phyloP scores from a whole-genome alignment of 2,888 invertebrate species.

The Scotopteryx bipunctaria region DNA sequence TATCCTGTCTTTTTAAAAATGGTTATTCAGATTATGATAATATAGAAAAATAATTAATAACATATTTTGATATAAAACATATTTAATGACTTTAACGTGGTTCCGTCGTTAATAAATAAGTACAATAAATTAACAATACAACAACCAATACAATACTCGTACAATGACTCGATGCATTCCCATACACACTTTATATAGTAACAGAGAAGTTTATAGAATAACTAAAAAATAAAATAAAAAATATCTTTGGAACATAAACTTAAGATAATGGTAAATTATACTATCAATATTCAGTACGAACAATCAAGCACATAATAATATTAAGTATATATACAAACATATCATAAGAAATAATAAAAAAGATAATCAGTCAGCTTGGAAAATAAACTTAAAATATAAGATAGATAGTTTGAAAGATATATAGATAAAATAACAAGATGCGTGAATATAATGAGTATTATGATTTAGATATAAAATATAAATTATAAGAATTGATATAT shows the following conservation, averaged over 20 bases:
- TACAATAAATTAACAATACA: conserved; percentile 40
- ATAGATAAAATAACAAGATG: conserved; percentile 13
- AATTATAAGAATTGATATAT: conserved; percentile 38
- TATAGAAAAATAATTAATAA: conserved; percentile 21
- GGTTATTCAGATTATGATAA: too few species aligned
- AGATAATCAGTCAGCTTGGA: background rate
- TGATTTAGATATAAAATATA: conserved; percentile 29
- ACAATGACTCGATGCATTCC: conserved; percentile 62
- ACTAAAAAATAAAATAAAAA: conserved; percentile 52
- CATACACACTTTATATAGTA: conserved; percentile 54
- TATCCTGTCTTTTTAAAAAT: too few species aligned
- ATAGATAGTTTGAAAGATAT: conserved; percentile 37
- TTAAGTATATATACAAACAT: background rate
- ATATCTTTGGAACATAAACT: conserved; percentile 74
- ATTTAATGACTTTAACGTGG: conserved; percentile 60
- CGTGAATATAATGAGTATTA: background rate
- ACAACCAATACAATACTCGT: conserved; percentile 44
- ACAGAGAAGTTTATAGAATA: conserved; percentile 46
- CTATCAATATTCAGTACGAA: conserved; percentile 16
- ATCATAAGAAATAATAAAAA: background rate
- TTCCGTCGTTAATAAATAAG: conserved; percentile 54
- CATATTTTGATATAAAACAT: conserved; percentile 27
- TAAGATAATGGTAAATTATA: conserved; percentile 48
- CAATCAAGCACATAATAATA: conserved; percentile 5
- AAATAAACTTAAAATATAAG: background rate